Base-by-base conservation (phyloP, 92 coral and sea anemone genomes). In the Muricea muricata region DNA sequence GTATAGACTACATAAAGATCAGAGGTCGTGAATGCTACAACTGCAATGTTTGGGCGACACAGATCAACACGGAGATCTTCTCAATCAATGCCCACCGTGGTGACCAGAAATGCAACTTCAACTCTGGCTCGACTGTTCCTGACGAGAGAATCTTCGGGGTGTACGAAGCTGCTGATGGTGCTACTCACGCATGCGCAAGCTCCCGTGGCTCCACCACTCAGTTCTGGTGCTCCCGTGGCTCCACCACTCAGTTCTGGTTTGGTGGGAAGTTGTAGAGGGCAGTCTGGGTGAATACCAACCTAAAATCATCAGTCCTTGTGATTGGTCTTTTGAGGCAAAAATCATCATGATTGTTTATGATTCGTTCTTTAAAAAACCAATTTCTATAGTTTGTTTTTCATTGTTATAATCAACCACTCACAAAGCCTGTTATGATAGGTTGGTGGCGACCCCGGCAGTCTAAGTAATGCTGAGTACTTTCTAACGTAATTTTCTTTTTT, bases 1-100 rank as follows among this genome's bases (percentile, higher is more conserved):
- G 41, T 26, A 31, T 54, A 9, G 83, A 85, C 25, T 85, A 74
- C 66, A 85, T 85, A 28, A 85, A 85, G 50, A 65, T 85, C 66
- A 73, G 88, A n/a, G 88, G 88, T 17, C 82, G 61, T 15, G 75
- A 74, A n/a, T 84, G 76, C 40, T 46, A 84, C 65, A 75, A 74
- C 76, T 75, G 88, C 24, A 73, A 48, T 17, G 82, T 69, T 4
- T 54, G 35, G 65, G 72, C 81, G 6, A 68, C 20, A 18, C 88
- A 84, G 1, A 29, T 18, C 40, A 17, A 26, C 7, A 17, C 8
- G 0, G 55, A 41, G 32, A 57, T 65, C 35, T 25, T 74, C 33
- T 65, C 79, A 28, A 39, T 84, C 63, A 67, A 84, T 66, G 73
- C 82, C 1, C 52, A 84, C 23, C 80, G 37, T 12, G 56, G 83